A percentile compares a stretch with the other conserved stretches of the same genome.
Conservation (phyloP, 2,797 vertebrate genomes). For the Eleutherodactylus coqui region DNA sequence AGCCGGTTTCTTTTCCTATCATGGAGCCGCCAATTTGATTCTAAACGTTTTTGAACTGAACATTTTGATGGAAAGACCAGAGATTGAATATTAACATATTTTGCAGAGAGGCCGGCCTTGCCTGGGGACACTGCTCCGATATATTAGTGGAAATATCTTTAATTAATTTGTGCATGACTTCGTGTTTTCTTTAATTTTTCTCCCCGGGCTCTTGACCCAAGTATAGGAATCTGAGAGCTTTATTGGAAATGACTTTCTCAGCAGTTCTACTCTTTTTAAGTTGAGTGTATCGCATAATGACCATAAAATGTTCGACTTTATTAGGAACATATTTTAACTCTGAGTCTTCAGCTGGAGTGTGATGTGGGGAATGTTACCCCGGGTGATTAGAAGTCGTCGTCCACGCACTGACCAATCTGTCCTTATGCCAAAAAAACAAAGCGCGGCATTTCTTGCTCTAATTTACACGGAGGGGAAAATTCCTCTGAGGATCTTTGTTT, state of each 20-base stretch:
- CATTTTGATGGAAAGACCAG: constrained; percentile 70
- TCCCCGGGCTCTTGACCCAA: constrained; percentile 78
- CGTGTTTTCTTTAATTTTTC: constrained; percentile 79
- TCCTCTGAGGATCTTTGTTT: background rate
- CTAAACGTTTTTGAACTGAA: constrained; percentile 70
- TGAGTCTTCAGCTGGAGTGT: constrained; percentile 74
- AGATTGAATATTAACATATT: constrained; percentile 76
- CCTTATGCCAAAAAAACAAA: background rate
- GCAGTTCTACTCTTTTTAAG: constrained; percentile 79
- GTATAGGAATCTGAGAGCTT: constrained; percentile 77
- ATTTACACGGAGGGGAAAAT: background rate
- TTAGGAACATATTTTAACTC: constrained; percentile 79
- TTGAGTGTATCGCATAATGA: constrained; percentile 77
- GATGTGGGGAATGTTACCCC: constrained; percentile 69
- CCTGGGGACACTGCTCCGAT: constrained; percentile 77
- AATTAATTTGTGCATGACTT: constrained; percentile 81
- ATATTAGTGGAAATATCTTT: constrained; percentile 81
- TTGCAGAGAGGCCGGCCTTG: constrained; percentile 72
- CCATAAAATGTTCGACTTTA: constrained; percentile 79
- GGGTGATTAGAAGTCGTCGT: constrained; percentile 40
- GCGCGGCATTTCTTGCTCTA: background rate
- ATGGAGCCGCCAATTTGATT: constrained; percentile 68
- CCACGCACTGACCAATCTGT: background rate
- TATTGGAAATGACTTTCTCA: constrained; percentile 79
- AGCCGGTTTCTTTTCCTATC: constrained; percentile 61